Conservation (phyloP, 2,113 vertebrate genomes). For the Martes martes region DNA sequence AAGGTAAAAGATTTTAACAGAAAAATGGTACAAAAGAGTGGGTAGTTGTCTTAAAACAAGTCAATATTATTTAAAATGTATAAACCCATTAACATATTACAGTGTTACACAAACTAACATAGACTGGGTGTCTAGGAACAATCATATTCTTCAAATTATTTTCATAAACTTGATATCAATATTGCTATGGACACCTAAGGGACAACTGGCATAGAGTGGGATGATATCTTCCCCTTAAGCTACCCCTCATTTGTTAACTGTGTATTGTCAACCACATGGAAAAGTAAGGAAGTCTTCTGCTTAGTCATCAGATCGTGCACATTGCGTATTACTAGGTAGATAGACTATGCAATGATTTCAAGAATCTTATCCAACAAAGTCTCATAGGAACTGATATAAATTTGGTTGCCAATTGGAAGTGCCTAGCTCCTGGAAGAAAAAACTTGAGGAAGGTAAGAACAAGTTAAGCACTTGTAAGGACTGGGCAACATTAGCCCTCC, state of each 20-base stretch:
- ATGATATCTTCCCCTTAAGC: background rate
- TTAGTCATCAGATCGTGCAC: background rate
- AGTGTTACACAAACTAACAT: background rate
- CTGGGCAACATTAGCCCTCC: background rate
- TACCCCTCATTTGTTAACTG: background rate
- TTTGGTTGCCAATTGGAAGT: background rate
- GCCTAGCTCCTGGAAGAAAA: background rate
- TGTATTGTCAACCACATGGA: background rate
- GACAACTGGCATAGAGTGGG: background rate
- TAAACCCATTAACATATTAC: background rate
- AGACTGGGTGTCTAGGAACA: background rate
- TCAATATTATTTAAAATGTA: background rate
- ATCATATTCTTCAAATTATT: background rate
- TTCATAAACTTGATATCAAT: background rate
- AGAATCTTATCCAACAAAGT: background rate
- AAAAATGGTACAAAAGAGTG: conserved; percentile 54
- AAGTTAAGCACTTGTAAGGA: background rate
- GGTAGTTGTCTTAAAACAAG: conserved; percentile 52
- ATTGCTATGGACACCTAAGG: background rate
- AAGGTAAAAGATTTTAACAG: conserved; percentile 21
- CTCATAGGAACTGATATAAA: background rate
- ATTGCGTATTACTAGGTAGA: background rate
- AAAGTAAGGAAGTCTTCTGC: background rate
- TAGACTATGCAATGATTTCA: background rate
- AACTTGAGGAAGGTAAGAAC: background rate